Percentiles rank a stretch among this genome's conserved stretches.
These are phyloP conservation scores for Epistrophe eligans DNA, from an alignment of 2,888 invertebrate species.

Conservation along the genomic window DNA sequence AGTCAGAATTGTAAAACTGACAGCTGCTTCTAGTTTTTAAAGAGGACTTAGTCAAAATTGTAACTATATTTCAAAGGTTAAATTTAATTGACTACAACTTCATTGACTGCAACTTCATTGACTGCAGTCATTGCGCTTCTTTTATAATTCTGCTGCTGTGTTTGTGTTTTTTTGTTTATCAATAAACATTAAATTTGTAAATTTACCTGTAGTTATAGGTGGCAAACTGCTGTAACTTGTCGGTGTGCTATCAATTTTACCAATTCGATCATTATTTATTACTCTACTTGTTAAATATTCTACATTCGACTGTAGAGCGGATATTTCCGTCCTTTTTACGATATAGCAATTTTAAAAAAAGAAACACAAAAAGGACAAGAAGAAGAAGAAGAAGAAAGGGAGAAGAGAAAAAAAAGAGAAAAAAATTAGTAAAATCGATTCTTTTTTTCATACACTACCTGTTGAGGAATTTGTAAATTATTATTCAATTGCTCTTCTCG, in stretches of 20 bases:
- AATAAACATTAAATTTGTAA: neutral
- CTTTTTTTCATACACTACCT: slow-evolving; percentile 73
- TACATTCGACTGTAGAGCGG: slow-evolving; percentile 84
- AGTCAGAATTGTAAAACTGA: too few relatives aligned
- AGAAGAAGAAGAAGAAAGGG: slow-evolving; percentile 43
- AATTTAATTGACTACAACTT: too few relatives aligned
- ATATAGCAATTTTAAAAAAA: slow-evolving; percentile 1
- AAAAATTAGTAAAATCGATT: slow-evolving; percentile 77
- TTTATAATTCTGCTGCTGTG: too few relatives aligned
- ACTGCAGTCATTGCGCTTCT: too few relatives aligned
- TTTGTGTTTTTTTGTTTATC: neutral
- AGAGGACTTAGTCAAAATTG: too few relatives aligned
- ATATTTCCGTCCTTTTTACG: slow-evolving; percentile 83
- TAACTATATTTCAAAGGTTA: too few relatives aligned
- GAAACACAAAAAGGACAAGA: slow-evolving; percentile 19
- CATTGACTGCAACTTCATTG: too few relatives aligned
- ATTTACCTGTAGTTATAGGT: slow-evolving; percentile 81
- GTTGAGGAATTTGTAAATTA: slow-evolving; percentile 64
- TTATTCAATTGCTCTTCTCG: slow-evolving; percentile 79
- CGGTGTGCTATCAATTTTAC: slow-evolving; percentile 81
- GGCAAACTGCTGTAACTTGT: slow-evolving; percentile 82
- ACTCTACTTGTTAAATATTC: slow-evolving; percentile 84
- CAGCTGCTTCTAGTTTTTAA: too few relatives aligned
- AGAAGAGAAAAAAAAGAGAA: slow-evolving; percentile 53
- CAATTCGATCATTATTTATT: slow-evolving; percentile 82